A percentile compares a stretch with the other conserved stretches of the same genome.
Conservation (phyloP, 2,113 vertebrate genomes). For the Ibidorhyncha struthersii region DNA sequence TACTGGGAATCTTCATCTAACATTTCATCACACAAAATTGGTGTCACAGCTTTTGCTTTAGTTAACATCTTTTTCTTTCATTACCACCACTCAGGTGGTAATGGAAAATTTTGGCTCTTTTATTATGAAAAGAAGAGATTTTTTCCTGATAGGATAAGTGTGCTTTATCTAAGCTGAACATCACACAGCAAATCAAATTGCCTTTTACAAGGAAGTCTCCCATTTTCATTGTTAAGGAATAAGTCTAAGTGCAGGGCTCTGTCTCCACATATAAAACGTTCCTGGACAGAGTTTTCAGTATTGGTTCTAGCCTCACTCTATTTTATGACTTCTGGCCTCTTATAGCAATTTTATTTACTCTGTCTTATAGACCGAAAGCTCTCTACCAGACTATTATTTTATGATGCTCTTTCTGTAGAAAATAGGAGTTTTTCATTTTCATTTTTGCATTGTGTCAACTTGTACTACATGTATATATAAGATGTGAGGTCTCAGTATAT, state of each 20-base stretch:
- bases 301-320: not conserved
- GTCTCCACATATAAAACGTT: not conserved
- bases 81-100: not conserved
- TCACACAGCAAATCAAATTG: not conserved
- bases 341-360: not conserved
- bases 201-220: not conserved
- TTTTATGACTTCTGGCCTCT: not conserved
- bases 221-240: not conserved
- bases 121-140: not conserved
- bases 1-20: not conserved
- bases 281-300: not conserved
- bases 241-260: not conserved
- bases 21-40: not conserved
- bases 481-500: not conserved
- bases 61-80: not conserved
- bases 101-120: not conserved
- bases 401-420: not conserved
- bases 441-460: not conserved
- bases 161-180: not conserved
- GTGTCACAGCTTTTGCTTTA: not conserved
- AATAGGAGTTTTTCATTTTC: not conserved
- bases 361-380: not conserved
- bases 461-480: not conserved
- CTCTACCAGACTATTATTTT: not conserved
- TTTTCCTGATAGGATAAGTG: not conserved